Conservation (phyloP, 2,113 vertebrate species). For the Nannospalax galili region DNA sequence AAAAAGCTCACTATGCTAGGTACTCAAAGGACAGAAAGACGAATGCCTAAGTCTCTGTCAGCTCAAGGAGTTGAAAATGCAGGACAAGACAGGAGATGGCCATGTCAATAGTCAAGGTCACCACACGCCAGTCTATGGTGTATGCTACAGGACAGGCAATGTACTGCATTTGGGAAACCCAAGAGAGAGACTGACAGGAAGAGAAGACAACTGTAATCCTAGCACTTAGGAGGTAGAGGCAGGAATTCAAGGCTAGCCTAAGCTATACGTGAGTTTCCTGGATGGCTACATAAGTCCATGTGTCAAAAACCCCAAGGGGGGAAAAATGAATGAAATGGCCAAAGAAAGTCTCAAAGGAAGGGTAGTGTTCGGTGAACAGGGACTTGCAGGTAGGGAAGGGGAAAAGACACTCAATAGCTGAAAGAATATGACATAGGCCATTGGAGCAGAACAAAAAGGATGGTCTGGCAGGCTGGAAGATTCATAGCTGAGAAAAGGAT, state of each 20-base stretch:
- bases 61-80: background rate
- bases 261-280: background rate
- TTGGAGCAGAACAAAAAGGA: background rate
- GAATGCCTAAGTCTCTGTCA: background rate
- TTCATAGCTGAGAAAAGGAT: background rate
- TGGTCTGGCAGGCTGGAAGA: background rate
- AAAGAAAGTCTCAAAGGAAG: background rate
- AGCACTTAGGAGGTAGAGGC: too few species aligned
- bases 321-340: background rate
- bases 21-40: background rate
- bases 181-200: background rate
- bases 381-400: background rate
- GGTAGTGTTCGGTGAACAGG: background rate
- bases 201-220: background rate
- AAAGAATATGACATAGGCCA: background rate
- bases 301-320: background rate
- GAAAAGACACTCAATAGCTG: background rate
- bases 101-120: background rate
- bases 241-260: background rate
- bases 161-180: background rate
- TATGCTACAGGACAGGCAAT: background rate
- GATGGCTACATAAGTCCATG: background rate
- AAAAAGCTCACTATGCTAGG: background rate
- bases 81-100: background rate
- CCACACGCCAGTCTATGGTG: background rate